Evolutionary conservation across 2,888 invertebrate genomes (phyloP), one percentile per base, ranked within the genome.

Genomic region (Ptycholaimellus sp.): DNA sequence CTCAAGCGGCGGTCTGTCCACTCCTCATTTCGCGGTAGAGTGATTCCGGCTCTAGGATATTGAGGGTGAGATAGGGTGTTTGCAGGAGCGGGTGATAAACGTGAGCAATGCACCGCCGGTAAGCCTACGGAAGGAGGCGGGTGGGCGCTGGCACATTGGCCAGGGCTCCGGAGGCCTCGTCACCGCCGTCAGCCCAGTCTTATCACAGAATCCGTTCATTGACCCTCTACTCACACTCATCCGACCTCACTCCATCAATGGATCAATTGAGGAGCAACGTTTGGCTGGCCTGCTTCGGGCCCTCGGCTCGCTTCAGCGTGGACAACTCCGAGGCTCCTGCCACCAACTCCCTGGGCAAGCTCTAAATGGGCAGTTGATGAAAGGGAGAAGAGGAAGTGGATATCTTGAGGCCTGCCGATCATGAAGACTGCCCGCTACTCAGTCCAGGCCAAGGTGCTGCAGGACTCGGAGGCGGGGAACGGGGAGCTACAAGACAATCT

Each of bases 261-360:
- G n/a, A n/a, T n/a, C n/a, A n/a, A n/a, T n/a, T 38, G 43, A 44
- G 28, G 47, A 49, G 30, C n/a, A 50, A 50, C 39, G 46, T 50
- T 31, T 50, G 50, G 50, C 30, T 49, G 18, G 46, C 47, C 13
- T 47, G 47, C 38, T 39, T 49, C 6, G 49, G 49, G 19, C 40
- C 47, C 33, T 49, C 48, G 31, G 19, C 5, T 21, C 22, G 19
- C 6, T 28, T n/a, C n/a, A n/a, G n/a, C n/a, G n/a, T n/a, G n/a
- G n/a, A n/a, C n/a, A n/a, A n/a, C n/a, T n/a, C n/a, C n/a, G n/a
- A n/a, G n/a, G 48, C 50, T 17, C 54, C 54, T 2, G 42, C 53
- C 28, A 54, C 54, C 6, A 54, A 54, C 42, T 52, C 54, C 14
- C 45, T 54, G 14, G 56, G 56, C n/a, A n/a, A n/a, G n/a, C n/a